Percentiles rank a stretch among this genome's conserved stretches.
Conservation (phyloP, 2,797 vertebrate genomes). For the Fistularia commersonii region DNA sequence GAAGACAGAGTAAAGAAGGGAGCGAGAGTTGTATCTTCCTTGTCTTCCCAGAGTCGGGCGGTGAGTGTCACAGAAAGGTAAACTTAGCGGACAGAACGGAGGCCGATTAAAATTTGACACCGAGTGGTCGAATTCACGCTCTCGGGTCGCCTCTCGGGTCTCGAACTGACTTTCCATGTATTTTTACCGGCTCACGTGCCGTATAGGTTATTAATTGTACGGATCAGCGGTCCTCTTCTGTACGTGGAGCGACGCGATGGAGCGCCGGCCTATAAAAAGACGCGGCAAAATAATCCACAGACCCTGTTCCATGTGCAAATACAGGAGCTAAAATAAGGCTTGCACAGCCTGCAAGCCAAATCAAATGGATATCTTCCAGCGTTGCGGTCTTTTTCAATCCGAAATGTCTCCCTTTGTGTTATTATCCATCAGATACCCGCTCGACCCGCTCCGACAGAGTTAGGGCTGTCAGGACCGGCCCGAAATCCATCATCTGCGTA, state of each 20-base stretch:
- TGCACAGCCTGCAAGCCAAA: neutral
- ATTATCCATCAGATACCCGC: conserved; percentile 1
- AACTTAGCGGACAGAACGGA: too few species aligned
- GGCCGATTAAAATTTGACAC: too few species aligned
- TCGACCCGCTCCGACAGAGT: neutral
- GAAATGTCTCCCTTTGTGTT: conserved; percentile 4
- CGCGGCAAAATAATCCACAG: neutral
- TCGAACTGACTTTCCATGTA: too few species aligned
- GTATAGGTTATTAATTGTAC: neutral
- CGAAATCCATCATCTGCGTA: too few species aligned
- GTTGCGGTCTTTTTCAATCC: neutral
- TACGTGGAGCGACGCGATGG: neutral
- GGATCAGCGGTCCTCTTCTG: conserved; percentile 3
- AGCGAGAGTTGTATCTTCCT: conserved; percentile 18
- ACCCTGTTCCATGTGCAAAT: conserved; percentile 1
- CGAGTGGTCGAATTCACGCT: too few species aligned
- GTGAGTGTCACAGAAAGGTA: too few species aligned
- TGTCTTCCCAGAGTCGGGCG: neutral
- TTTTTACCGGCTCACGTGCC: too few species aligned
- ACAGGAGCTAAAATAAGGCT: conserved; percentile 1
- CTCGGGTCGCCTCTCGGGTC: too few species aligned
- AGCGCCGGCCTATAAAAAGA: neutral
- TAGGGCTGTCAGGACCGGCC: too few species aligned
- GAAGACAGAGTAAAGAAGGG: conserved; percentile 45
- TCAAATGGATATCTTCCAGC: neutral